phyloP scores from a whole-genome alignment of 2,888 invertebrate genomes.

The Odontothrips loti region DNA sequence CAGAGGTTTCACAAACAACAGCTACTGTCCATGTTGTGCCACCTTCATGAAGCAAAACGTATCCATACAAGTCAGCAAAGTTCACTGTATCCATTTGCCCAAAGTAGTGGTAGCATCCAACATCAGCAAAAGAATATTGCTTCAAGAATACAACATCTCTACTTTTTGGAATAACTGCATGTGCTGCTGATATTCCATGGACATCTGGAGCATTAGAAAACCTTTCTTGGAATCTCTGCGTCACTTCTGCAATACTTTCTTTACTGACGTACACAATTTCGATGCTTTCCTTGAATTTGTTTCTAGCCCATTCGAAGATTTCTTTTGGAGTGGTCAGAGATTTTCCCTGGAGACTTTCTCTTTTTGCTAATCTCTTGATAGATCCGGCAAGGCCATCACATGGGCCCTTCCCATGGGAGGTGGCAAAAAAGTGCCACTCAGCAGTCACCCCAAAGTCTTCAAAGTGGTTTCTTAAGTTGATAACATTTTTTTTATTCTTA shows the following conservation, averaged over 20 bases:
- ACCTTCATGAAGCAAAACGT: not conserved
- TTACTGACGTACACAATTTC: not conserved
- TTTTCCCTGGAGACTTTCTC: not conserved
- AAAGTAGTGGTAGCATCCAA: not conserved
- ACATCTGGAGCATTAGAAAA: not conserved
- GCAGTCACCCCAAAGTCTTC: not conserved
- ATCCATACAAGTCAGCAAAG: not conserved
- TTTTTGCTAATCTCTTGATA: not conserved
- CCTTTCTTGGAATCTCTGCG: not conserved
- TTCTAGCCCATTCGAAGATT: not conserved
- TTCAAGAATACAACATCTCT: not conserved
- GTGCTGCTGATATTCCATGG: not conserved
- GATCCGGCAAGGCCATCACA: not conserved
- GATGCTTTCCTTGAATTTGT: not conserved
- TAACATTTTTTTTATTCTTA: not conserved
- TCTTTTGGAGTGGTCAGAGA: not conserved
- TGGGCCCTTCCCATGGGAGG: not conserved
- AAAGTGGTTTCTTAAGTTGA: not conserved
- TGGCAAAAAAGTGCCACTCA: conserved; percentile 4
- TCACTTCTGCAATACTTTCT: not conserved
- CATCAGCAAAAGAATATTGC: not conserved
- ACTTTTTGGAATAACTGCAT: not conserved
- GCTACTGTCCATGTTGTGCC: not conserved
- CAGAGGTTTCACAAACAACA: not conserved
- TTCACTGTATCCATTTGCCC: not conserved